Base-by-base conservation (phyloP, 2,113 vertebrate species). In the Silurus asotus region DNA sequence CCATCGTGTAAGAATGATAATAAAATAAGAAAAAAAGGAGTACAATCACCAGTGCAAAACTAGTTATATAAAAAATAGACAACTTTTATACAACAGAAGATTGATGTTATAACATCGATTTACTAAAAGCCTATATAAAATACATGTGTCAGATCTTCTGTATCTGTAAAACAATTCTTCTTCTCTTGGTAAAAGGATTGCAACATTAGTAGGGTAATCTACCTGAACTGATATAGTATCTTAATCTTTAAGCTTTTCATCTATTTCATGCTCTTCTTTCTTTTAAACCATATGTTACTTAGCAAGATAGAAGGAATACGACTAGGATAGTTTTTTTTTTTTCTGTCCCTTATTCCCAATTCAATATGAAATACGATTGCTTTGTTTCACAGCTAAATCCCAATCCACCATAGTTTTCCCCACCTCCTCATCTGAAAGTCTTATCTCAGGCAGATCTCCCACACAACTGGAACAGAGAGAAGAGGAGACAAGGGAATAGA, bases 301-400 rank as follows among this genome's bases (percentile, higher is more conserved):
- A 74, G 17, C 5, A 86, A 83, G 65, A 59, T 84, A 48, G 72
- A 69, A 67, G 51, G 45, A 64, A 86, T 88, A 89, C 82, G 13
- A 37, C 83, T 83, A 86, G 87, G 69, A 86, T 48, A 87, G 86
- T 82, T 87, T 89, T 83, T 85, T 83, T 85, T 81, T 83, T 61
- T 78, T 86, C 84, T 89, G 92, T 94, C 95, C 94, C 94, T 92
- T 94, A 95, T 93, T 95, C 94, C 94, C 95, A 93, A 93, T 94
- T 94, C 94, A 95, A 95, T 95, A 94, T 94, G 89, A 92, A 93
- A 94, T 91, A 91, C 93, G 93, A 95, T 95, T 95, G 93, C 93
- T 93, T 94, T 93, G 92, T 94, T 92, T 94, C 90, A 90, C 90
- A 91, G 93, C 93, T 92, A 88, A 91, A 88, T 94, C 93, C 92